Base-by-base conservation (phyloP, 2,888 invertebrate genomes). In the Exephanes ischioxanthus region DNA sequence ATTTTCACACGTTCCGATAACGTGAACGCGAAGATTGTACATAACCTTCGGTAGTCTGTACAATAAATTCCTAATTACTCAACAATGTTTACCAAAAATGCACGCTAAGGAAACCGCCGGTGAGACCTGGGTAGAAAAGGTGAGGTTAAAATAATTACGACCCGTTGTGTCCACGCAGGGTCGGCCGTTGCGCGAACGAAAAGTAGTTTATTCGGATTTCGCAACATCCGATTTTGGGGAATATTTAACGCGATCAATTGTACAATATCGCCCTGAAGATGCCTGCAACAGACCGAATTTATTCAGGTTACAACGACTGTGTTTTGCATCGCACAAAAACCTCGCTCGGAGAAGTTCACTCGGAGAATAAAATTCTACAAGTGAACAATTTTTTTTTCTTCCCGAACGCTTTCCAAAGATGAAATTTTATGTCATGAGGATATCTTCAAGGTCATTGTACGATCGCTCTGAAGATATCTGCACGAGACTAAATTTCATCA, bases 101-200 rank as follows among this genome's bases (percentile, higher is more conserved):
- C 92, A 89, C 90, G 86, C 92, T 90, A 90, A 92, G 91, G 92
- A 92, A 87, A 91, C 94, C 90, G 94, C 95, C 93, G 96, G 97
- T 94, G 96, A 97, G 95, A 97, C 97, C 91, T 98, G 98, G 98
- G 97, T 98, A 93, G 97, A 97, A 95, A 98, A 98, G 97, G 98
- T 98, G 96, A 95, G 95, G 94, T 90, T 71, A 72, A 87, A 87
- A 79, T 82, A 82, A 87, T 83, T 82, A 87, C 81, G 58, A 41
- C 33, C 73, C 53, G 66, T 76, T 76, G 67, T 53, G 33, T 22
- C 66, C 37, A 61, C 61, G 61, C 61, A 30, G 61, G 26, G 61
- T 61, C 16, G 61, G 5, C 14, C 16, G 26, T 30, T 30, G 6
- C 26, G 14, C 14, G 16, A 61, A 30, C 30, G 61, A 61, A 30